Percentiles rank a stretch among this genome's conserved stretches.
Conservation (phyloP, 2,797 vertebrate genomes). For the Aphelocoma californica region DNA sequence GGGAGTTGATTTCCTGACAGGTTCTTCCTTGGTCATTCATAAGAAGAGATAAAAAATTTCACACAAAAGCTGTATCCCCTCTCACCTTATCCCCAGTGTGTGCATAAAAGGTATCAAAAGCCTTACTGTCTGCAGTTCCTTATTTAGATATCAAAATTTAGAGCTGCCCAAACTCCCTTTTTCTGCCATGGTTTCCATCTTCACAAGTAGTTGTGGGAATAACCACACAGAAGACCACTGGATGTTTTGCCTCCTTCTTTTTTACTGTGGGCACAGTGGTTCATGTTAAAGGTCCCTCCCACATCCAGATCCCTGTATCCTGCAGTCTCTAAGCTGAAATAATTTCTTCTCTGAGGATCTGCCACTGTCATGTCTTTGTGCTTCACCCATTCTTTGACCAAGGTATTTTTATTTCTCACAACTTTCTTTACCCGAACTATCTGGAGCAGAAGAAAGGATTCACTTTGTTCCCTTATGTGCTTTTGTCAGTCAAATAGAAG, state of each 20-base stretch:
- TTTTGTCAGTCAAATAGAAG: neutral
- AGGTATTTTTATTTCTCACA: neutral
- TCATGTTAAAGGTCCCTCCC: neutral
- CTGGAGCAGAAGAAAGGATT: neutral
- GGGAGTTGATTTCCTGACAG: neutral
- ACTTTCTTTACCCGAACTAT: neutral
- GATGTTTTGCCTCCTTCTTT: neutral
- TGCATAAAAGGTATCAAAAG: neutral
- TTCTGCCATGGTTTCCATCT: neutral
- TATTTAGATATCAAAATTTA: neutral
- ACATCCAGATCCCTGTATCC: neutral
- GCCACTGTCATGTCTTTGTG: neutral
- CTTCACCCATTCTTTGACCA: neutral
- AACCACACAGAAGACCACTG: neutral
- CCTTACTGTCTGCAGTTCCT: neutral
- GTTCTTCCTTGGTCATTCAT: neutral
- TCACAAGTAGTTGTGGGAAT: neutral
- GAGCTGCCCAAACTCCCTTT: neutral
- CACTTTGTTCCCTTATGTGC: neutral
- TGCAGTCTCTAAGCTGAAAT: neutral
- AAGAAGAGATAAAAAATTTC: neutral
- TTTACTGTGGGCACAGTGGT: neutral
- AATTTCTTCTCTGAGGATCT: neutral
- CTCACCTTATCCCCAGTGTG: neutral
- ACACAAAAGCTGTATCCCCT: neutral